Percentiles rank a stretch among this genome's conserved stretches.
Conservation (phyloP, 1,140 invertebrate species). For the Sesamia nonagrioides region DNA sequence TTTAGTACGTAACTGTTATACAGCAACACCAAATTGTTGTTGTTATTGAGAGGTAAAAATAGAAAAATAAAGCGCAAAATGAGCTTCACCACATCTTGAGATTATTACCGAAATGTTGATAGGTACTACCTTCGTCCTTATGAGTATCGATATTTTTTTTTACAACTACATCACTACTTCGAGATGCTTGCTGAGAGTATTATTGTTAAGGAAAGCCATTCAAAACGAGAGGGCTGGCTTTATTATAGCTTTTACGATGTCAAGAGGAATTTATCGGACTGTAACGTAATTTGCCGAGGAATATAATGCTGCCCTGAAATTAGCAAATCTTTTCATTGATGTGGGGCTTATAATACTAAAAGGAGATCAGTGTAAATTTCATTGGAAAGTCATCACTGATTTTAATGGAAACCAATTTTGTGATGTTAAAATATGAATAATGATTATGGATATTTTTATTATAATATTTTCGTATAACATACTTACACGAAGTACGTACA, state of each 20-base stretch:
- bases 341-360: not conserved
- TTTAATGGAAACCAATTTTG: not conserved
- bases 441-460: too few relatives aligned
- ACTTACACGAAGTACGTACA: too few relatives aligned
- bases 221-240: slow-evolving; percentile 44
- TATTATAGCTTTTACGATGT: slow-evolving; percentile 51
- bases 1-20: too few relatives aligned
- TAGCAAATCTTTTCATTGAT: slow-evolving; percentile 36
- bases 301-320: slow-evolving; percentile 37
- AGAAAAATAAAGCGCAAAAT: too few relatives aligned
- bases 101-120: too few relatives aligned
- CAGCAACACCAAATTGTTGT: too few relatives aligned
- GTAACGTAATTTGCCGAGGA: slow-evolving; percentile 39
- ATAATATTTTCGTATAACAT: too few relatives aligned
- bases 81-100: too few relatives aligned
- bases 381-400: not conserved
- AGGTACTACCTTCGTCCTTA: too few relatives aligned
- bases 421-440: too few relatives aligned
- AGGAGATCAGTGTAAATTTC: not conserved
- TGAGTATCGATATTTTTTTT: not conserved
- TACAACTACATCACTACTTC: slow-evolving; percentile 25
- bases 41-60: too few relatives aligned
- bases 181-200: slow-evolving; percentile 43
- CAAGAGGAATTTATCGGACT: slow-evolving; percentile 49
- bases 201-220: slow-evolving; percentile 43